Evolutionary conservation across 2,113 vertebrate species (phyloP).

Genomic region (mouse (Mus musculus)): GRCm39 chr2:27805501-27806000

Average conservation of each 20-base stretch:
- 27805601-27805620: neutral
- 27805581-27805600: neutral
- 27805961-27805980: neutral
- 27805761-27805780: neutral
- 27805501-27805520: neutral
- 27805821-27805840: neutral
- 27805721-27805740: neutral
- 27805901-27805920: neutral
- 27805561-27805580: neutral
- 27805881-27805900: neutral
- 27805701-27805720: neutral
- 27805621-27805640: neutral
- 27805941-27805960: neutral
- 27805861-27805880: neutral
- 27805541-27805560: neutral
- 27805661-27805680: neutral
- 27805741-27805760: neutral
- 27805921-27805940: neutral
- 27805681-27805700: neutral
- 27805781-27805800: neutral
- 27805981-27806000: fast-evolving
- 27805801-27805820: neutral
- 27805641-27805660: neutral
- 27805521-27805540: neutral
- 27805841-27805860: neutral